Base-by-base conservation (phyloP, 2,888 invertebrate genomes). In the Aethes cnicana region DNA sequence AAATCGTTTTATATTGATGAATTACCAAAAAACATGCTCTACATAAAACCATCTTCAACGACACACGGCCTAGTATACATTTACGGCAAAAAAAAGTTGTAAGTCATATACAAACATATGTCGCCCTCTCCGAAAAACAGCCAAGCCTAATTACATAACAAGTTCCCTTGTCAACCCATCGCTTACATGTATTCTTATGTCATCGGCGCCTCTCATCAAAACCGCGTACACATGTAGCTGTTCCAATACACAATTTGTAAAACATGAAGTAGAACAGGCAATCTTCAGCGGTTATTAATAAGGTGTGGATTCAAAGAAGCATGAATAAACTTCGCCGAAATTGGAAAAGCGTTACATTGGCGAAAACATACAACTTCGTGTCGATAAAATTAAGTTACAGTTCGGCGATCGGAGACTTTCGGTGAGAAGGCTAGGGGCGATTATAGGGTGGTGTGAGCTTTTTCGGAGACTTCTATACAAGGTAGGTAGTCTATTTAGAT, bases 351-450 rank as follows among this genome's bases (percentile, higher is more conserved):
- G n/a, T n/a, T 7, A 30, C 9, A 9, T 36, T 16, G 30, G 43
- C 14, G 50, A 50, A 50, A 44, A 50, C 43, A 43, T 50, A 50
- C 50, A 44, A 50, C 50, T 23, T 37, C 50, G 30, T 43, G 37
- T 50, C 50, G 28, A 47, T 53, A 47, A 35, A 53, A 53, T 47
- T 26, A 41, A 47, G 20, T 41, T 26, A 39, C 47, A 43, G 26
- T 43, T 39, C 26, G 14, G 32, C 21, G 30, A 7, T 28, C 17
- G 33, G 30, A 17, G 14, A 43, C 36, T 50, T 50, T 37, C 28
- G 50, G 23, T 30, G 21, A 18, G n/a, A 18, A 26, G 35, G 28
- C 30, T 14, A 8, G 2, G n/a, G 11, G 28, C 12, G 5, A n/a
- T n/a, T n/a, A n/a, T n/a, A n/a, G n/a, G 26, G 11, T 18, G 21